phyloP scores from a whole-genome alignment of 2,797 vertebrate genomes.

The Paratrypauchen microcephalus region DNA sequence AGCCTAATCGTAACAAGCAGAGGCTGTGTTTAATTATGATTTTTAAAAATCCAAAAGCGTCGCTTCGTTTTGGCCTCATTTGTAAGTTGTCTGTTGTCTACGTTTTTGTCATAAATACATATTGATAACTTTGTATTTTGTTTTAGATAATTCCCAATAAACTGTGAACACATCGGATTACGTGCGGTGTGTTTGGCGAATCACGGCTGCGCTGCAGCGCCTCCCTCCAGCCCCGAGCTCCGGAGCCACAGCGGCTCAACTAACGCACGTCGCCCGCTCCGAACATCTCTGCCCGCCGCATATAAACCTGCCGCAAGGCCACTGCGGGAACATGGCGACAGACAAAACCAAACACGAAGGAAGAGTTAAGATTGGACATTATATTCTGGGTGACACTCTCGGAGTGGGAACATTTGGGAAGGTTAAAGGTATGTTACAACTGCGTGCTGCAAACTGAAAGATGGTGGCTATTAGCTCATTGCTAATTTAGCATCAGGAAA shows the following conservation, averaged over 20 bases:
- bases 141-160: background rate
- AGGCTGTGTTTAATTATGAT: background rate
- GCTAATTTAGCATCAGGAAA: constrained; percentile 53
- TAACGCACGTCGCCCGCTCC: constrained; percentile 47
- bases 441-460: constrained; percentile 38
- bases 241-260: constrained; percentile 37
- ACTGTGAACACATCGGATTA: constrained; percentile 42
- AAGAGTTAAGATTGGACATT: constrained; percentile 96
- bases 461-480: constrained; percentile 52
- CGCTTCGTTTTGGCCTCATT: background rate
- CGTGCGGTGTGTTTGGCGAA: constrained; percentile 45
- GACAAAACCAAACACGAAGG: constrained; percentile 95
- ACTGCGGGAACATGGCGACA: constrained; percentile 94
- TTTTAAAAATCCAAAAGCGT: background rate
- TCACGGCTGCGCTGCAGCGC: constrained; percentile 45
- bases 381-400: constrained; percentile 93
- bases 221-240: background rate
- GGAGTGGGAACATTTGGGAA: constrained; percentile 97
- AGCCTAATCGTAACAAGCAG: background rate
- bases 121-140: background rate
- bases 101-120: background rate
- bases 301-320: constrained; percentile 73
- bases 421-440: constrained; percentile 85
- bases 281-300: constrained; percentile 54
- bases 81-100: background rate